Conservation (phyloP, 2,888 invertebrate species). For the Chelonus formosanus region DNA sequence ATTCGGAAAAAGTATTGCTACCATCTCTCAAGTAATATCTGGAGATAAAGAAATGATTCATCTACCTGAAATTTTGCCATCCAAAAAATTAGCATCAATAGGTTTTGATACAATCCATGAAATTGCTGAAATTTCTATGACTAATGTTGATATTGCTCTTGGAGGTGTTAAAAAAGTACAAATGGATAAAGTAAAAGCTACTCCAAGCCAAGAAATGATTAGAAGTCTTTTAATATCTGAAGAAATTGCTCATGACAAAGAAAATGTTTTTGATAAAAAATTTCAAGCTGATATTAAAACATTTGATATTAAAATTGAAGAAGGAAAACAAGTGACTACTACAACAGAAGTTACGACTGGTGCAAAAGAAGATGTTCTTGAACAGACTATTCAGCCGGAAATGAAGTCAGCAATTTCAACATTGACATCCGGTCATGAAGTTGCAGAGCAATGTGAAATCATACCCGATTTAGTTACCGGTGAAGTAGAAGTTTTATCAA, state of each 20-base stretch:
- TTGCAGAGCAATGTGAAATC: conserved; percentile 67
- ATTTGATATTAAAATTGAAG: conserved; percentile 63
- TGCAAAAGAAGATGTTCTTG: conserved; percentile 65
- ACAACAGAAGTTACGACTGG: conserved; percentile 67
- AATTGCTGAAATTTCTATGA: conserved; percentile 65
- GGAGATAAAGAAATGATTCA: conserved; percentile 67
- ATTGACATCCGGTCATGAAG: conserved; percentile 60
- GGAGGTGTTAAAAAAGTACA: conserved; percentile 41
- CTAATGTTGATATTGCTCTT: conserved; percentile 56
- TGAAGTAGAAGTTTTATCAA: conserved; percentile 57
- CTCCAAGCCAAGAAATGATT: conserved; percentile 46
- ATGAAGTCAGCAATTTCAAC: conserved; percentile 40
- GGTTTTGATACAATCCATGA: conserved; percentile 51
- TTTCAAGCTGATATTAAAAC: conserved; percentile 59
- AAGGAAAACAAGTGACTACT: conserved; percentile 61
- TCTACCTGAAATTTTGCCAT: conserved; percentile 47
- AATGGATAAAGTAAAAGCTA: conserved; percentile 46
- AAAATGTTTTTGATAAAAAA: conserved; percentile 60
- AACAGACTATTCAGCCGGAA: conserved; percentile 53
- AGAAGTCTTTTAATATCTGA: conserved; percentile 56
- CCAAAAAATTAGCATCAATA: conserved; percentile 45
- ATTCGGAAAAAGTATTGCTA: conserved; percentile 66
- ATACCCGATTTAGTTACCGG: conserved; percentile 61
- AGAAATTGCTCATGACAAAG: conserved; percentile 55
- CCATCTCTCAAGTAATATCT: conserved; percentile 64